phyloP scores from a whole-genome alignment of 2,797 vertebrate genomes.

The Graptemys geographica region DNA sequence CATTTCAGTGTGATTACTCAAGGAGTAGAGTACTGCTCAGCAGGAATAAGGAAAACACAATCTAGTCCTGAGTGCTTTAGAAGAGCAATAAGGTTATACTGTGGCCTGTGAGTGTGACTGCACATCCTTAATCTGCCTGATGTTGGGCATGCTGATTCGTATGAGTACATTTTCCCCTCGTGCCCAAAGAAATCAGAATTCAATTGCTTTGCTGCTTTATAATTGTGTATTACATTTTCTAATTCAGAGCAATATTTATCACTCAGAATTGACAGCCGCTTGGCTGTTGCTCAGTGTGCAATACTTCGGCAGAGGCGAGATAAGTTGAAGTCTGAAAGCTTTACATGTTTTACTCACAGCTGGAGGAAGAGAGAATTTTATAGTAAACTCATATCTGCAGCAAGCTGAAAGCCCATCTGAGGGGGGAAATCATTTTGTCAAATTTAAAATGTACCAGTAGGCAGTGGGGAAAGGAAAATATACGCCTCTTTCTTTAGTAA shows the following conservation, averaged over 20 bases:
- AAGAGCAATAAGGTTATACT: background rate
- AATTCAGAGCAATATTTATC: slow-evolving; percentile 16
- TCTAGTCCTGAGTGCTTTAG: background rate
- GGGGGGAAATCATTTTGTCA: background rate
- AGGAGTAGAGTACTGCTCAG: background rate
- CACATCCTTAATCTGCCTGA: background rate
- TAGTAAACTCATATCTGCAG: background rate
- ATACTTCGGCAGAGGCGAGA: background rate
- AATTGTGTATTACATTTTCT: background rate
- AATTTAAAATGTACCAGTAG: background rate
- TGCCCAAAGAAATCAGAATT: background rate
- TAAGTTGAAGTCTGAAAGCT: background rate
- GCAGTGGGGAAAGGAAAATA: background rate
- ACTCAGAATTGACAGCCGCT: slow-evolving; percentile 4
- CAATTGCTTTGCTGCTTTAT: background rate
- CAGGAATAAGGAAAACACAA: background rate
- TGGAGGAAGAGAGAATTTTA: background rate
- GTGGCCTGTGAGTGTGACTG: background rate
- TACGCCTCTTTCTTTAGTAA: background rate
- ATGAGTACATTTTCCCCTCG: background rate
- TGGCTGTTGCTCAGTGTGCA: background rate
- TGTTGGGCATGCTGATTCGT: background rate
- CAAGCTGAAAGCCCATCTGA: background rate
- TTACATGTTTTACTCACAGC: slow-evolving; percentile 16
- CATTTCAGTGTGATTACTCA: background rate